A percentile compares a stretch with the other conserved stretches of the same genome.
These are phyloP conservation scores for Phrynocephalus vlangalii DNA, from an alignment of 2,797 vertebrate genomes.

Conservation along the genomic window DNA sequence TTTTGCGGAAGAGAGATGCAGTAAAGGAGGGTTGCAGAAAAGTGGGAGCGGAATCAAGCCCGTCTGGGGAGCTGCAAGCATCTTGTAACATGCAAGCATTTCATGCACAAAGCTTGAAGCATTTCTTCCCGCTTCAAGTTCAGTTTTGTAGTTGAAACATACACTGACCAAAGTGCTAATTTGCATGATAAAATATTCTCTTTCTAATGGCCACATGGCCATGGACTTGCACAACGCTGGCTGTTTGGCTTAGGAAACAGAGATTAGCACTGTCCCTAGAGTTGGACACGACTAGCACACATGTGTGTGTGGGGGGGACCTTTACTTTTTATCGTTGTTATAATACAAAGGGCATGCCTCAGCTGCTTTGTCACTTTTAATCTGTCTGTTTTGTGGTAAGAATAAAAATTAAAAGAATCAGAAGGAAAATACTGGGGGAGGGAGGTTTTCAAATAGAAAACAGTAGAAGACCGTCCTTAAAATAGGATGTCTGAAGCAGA, in stretches of 20 bases:
- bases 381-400: background rate
- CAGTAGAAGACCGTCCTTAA: background rate
- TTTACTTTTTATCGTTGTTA: background rate
- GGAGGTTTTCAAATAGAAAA: background rate
- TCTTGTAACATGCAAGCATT: background rate
- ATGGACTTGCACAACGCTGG: too few species aligned
- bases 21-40: background rate
- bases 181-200: constrained; percentile 4
- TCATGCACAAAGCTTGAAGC: background rate
- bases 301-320: too few species aligned
- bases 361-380: background rate
- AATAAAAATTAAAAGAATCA: background rate
- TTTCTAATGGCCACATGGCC: too few species aligned
- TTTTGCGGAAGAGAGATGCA: background rate
- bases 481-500: background rate
- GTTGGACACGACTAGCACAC: too few species aligned
- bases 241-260: too few species aligned
- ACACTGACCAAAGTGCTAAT: background rate
- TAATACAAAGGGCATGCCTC: background rate
- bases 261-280: too few species aligned
- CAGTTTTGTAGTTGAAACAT: background rate
- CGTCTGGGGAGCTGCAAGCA: background rate
- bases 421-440: background rate
- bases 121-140: background rate
- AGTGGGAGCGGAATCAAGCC: background rate